Percentiles rank a stretch among this genome's conserved stretches.
Evolutionary conservation across 1,140 invertebrate species (phyloP).

Genomic region (Drosophila cardini): DNA sequence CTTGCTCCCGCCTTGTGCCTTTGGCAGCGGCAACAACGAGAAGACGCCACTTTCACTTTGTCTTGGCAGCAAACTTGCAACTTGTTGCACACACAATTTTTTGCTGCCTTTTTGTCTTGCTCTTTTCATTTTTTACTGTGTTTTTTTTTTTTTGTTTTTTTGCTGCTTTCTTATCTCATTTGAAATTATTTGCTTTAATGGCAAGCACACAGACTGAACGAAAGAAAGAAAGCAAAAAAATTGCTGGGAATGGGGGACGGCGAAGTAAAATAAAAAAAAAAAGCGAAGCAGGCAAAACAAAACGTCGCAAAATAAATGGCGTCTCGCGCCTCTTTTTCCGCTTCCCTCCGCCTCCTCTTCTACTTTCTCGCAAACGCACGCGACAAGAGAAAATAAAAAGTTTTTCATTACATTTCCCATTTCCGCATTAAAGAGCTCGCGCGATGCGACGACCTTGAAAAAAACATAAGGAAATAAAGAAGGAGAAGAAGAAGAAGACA

Average conservation of each 20-base stretch:
- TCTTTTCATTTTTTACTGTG: background rate
- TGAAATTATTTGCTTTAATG: constrained; percentile 80
- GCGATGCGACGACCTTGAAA: constrained; percentile 73
- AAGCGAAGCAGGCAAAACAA: constrained; percentile 45
- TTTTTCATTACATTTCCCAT: constrained; percentile 81
- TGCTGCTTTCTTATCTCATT: constrained; percentile 70
- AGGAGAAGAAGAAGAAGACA: background rate
- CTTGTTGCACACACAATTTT: constrained; percentile 69
- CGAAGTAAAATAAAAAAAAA: background rate
- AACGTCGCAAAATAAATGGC: constrained; percentile 44
- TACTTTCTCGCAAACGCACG: background rate
- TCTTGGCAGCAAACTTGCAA: constrained; percentile 73
- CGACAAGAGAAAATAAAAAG: constrained; percentile 64
- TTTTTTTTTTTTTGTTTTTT: constrained; percentile 7
- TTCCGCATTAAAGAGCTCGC: constrained; percentile 71
- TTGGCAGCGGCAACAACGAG: background rate
- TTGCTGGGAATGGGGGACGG: background rate
- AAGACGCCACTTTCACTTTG: constrained; percentile 70
- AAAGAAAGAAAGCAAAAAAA: constrained; percentile 2
- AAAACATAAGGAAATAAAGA: background rate
- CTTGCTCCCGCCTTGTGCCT: background rate
- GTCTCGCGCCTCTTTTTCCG: constrained; percentile 21
- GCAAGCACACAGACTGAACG: constrained; percentile 48
- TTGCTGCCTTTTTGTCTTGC: constrained; percentile 4
- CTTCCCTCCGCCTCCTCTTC: background rate